Evolutionary conservation across 2,113 vertebrate species (phyloP), one percentile per base, ranked within the genome.

Genomic region (Siniperca knerii): DNA sequence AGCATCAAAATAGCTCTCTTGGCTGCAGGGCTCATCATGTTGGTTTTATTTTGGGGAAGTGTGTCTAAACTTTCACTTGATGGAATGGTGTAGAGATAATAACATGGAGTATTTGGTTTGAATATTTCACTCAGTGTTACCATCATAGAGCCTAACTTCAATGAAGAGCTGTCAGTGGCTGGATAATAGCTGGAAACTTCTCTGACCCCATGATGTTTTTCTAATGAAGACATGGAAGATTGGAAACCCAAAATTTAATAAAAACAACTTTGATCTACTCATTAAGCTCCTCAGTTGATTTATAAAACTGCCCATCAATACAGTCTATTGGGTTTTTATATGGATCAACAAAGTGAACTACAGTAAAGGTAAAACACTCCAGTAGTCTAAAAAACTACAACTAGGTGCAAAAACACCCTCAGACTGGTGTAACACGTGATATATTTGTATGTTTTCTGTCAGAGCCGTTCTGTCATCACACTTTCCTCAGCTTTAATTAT

Each of bases 401-500:
- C 18, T 10, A 62, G 2, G 60, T 37, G 11, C 16, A 61, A 37
- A 62, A 37, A 37, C 58, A 8, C 3, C 25, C 58, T 61, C 58
- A 18, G n/a, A n/a, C 6, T 10, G 25, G 13, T n/a, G 2, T 37
- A 16, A 60, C 12, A 33, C 12, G 4, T 25, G 46, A 15, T 42
- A 20, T 64, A 29, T 61, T 10, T 46, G 10, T 18, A 35, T 33
- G 42, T 75, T 77, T 54, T 60, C 54, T 21, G 42, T 74, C 50
- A 57, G 9, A 42, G 10, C 4, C 52, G 42, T 79, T 33, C 6
- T 58, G 55, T 25, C 48, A 69, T 48, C 13, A 33, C 42, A 40
- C 64, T 46, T 61, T 2, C 33, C 44, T 52, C n/a, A 44, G 8
- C 52, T 42, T 57, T 40, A 57, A 61, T 77, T 61, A 77, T 77